Percentiles rank a stretch among this genome's conserved stretches.
These are phyloP conservation scores for Erebia palarica DNA, from an alignment of 2,888 invertebrate species.

Conservation along the genomic window DNA sequence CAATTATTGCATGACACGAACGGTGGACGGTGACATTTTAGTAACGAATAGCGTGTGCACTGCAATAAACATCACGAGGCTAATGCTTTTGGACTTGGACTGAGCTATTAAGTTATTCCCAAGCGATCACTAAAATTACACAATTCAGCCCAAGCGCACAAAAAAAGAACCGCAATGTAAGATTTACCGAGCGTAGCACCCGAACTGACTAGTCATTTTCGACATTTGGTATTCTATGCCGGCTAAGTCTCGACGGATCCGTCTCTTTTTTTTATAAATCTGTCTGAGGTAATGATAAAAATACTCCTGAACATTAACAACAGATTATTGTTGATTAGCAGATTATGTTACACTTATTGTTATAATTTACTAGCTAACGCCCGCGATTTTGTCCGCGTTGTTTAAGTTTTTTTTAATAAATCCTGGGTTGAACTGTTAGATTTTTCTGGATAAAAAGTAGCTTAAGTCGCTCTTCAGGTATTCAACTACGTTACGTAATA, in stretches of 20 bases:
- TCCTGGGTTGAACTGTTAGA: too few relatives aligned
- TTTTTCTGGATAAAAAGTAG: too few relatives aligned
- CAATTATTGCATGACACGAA: not conserved
- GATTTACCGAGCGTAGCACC: not conserved
- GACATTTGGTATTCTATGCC: constrained; percentile 14
- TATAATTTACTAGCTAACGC: too few relatives aligned
- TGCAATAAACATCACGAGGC: not conserved
- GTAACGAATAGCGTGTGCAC: constrained; percentile 3
- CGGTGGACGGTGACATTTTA: not conserved
- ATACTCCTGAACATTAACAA: not conserved
- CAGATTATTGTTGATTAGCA: not conserved
- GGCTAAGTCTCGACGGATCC: not conserved
- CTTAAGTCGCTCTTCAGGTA: too few relatives aligned
- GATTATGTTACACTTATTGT: too few relatives aligned
- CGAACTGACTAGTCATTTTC: constrained; percentile 15
- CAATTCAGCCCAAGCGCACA: constrained; percentile 3
- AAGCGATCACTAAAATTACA: constrained; percentile 3
- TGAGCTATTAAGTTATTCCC: constrained; percentile 7
- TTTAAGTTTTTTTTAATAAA: too few relatives aligned
- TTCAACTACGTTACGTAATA: too few relatives aligned
- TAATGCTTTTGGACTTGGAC: not conserved
- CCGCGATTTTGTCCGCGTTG: too few relatives aligned
- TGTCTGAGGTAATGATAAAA: not conserved
- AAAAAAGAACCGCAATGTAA: not conserved
- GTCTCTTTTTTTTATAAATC: not conserved